phyloP scores from a whole-genome alignment of 1,140 invertebrate genomes.

The Trichonephila clavata region DNA sequence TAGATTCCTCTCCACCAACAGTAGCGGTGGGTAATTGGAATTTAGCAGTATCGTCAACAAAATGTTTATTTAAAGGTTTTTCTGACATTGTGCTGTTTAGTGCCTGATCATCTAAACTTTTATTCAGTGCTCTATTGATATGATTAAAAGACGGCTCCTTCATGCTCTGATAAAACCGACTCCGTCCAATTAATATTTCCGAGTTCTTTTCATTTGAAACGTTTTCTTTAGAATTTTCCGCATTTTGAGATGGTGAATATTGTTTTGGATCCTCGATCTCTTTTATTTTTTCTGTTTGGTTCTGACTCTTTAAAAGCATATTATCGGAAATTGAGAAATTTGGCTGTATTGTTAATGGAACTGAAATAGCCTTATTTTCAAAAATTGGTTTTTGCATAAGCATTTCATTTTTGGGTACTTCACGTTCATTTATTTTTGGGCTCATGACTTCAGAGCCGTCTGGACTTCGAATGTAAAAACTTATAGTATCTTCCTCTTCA shows the following conservation, averaged over 20 bases:
- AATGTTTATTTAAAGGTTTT: slow-evolving; percentile 32
- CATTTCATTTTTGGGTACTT: background rate
- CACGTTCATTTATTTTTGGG: background rate
- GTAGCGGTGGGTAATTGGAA: too few species aligned
- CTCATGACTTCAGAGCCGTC: background rate
- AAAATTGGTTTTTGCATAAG: background rate
- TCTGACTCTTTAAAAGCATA: background rate
- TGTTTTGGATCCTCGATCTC: background rate
- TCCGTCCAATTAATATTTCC: slow-evolving; percentile 33
- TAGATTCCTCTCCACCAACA: background rate
- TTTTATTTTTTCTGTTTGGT: background rate
- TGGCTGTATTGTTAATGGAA: background rate
- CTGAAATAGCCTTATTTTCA: background rate
- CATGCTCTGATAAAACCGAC: slow-evolving; percentile 64
- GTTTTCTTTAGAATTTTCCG: background rate
- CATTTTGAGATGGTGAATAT: background rate
- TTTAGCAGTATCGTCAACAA: background rate
- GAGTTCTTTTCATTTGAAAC: background rate
- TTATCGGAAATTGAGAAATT: background rate
- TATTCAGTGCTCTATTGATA: background rate
- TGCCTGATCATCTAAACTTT: slow-evolving; percentile 16
- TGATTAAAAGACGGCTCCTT: slow-evolving; percentile 43
- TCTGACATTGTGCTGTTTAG: background rate
- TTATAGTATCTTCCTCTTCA: slow-evolving; percentile 57
- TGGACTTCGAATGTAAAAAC: slow-evolving; percentile 59